Percentiles rank a stretch among this genome's conserved stretches.
phyloP scores from a whole-genome alignment of 2,888 invertebrate species.

The Epiblema foenella region DNA sequence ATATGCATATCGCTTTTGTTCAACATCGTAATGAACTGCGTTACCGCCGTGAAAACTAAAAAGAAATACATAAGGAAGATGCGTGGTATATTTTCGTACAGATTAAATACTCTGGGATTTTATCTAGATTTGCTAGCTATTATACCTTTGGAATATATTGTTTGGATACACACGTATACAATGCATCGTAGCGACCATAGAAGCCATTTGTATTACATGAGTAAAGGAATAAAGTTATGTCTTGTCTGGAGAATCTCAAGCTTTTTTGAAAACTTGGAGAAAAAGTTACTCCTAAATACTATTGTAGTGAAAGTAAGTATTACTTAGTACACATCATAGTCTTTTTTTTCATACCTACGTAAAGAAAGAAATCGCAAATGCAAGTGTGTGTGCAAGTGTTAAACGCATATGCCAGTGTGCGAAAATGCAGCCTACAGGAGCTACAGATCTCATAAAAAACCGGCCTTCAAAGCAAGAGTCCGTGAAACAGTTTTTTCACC shows the following conservation, averaged over 20 bases:
- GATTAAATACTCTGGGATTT: conserved; percentile 78
- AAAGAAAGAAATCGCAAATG: background rate
- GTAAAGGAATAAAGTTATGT: conserved; percentile 82
- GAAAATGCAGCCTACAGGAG: too few species aligned
- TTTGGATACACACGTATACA: conserved; percentile 67
- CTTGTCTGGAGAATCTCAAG: conserved; percentile 79
- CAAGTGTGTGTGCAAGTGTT: too few species aligned
- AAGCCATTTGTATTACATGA: conserved; percentile 76
- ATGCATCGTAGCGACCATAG: conserved; percentile 70
- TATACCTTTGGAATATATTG: conserved; percentile 80
- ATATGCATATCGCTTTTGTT: conserved; percentile 71
- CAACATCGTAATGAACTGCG: conserved; percentile 73
- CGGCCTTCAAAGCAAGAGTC: too few species aligned
- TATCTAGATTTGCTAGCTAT: conserved; percentile 80
- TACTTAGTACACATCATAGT: too few species aligned
- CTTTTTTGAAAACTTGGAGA: conserved; percentile 76
- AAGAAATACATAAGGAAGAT: conserved; percentile 69
- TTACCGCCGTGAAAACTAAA: conserved; percentile 79
- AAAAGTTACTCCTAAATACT: conserved; percentile 70
- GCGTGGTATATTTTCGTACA: conserved; percentile 68
- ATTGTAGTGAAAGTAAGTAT: conserved; percentile 71
- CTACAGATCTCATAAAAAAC: too few species aligned
- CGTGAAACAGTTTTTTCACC: too few species aligned
- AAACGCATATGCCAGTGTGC: too few species aligned
- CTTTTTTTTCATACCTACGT: background rate